phyloP scores from a whole-genome alignment of 2,113 vertebrate genomes.

The Coracopsis vasa region DNA sequence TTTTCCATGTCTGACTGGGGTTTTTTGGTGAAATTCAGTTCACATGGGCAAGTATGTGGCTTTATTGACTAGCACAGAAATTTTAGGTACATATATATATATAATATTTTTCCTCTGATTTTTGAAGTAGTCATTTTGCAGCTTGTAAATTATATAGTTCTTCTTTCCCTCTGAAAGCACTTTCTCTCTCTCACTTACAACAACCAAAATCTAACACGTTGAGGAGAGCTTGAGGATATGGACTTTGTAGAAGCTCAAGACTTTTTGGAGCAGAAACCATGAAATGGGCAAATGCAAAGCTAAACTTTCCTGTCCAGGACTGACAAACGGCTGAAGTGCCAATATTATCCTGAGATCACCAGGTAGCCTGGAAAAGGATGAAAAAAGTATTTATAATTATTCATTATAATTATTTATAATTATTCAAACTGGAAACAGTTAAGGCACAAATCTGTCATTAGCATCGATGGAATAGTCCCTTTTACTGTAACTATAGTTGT shows the following conservation, averaged over 20 bases:
- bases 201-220: neutral
- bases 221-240: neutral
- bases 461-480: neutral
- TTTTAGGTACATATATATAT: neutral
- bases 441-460: neutral
- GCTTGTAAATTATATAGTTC: neutral
- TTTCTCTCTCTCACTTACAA: neutral
- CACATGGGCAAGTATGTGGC: neutral
- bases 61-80: neutral
- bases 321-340: neutral
- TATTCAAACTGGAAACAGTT: neutral
- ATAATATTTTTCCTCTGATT: neutral
- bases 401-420: neutral
- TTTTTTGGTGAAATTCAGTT: neutral
- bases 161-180: neutral
- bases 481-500: neutral
- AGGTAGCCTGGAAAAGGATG: neutral
- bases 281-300: neutral
- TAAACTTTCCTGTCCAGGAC: neutral
- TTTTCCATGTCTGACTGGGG: neutral
- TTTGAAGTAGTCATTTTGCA: neutral
- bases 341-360: neutral
- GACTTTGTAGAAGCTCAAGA: neutral
- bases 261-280: neutral
- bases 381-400: neutral